Percentiles rank a stretch among this genome's conserved stretches.
These are phyloP conservation scores for Callipepla californica DNA, from an alignment of 2,113 vertebrate species.

Conservation along the genomic window DNA sequence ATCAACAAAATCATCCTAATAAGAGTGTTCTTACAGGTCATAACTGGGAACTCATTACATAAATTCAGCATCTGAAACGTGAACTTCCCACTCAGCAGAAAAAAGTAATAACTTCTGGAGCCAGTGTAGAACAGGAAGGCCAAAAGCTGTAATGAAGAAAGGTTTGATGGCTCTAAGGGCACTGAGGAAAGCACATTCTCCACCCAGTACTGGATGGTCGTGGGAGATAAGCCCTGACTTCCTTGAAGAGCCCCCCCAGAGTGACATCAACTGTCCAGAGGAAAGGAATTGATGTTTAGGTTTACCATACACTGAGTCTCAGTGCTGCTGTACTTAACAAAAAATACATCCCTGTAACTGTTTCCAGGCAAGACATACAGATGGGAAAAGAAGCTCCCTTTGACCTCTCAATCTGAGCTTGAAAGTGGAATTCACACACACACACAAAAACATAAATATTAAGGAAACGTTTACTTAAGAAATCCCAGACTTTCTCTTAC, in stretches of 20 bases:
- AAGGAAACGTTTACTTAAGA: neutral
- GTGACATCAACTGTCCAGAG: neutral
- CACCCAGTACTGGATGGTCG: neutral
- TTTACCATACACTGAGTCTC: neutral
- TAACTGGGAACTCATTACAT: neutral
- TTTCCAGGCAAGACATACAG: neutral
- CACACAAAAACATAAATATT: fast-evolving
- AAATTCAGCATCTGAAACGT: constrained; percentile 10
- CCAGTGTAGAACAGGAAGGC: neutral
- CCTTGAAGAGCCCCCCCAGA: neutral
- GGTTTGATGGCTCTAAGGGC: constrained; percentile 19
- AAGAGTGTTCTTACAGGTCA: neutral
- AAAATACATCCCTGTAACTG: neutral
- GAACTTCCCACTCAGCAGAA: neutral
- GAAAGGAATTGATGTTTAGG: neutral
- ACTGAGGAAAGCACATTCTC: constrained; percentile 16
- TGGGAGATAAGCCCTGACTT: neutral
- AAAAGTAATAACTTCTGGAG: constrained; percentile 10
- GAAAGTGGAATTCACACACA: neutral
- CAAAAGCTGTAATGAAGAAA: constrained; percentile 49
- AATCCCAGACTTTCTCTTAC: neutral
- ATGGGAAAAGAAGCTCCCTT: neutral
- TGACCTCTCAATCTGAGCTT: neutral
- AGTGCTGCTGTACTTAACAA: neutral
- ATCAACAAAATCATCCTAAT: neutral